phyloP scores from a whole-genome alignment of 2,888 invertebrate genomes.

The Cerceris ruficornis region DNA sequence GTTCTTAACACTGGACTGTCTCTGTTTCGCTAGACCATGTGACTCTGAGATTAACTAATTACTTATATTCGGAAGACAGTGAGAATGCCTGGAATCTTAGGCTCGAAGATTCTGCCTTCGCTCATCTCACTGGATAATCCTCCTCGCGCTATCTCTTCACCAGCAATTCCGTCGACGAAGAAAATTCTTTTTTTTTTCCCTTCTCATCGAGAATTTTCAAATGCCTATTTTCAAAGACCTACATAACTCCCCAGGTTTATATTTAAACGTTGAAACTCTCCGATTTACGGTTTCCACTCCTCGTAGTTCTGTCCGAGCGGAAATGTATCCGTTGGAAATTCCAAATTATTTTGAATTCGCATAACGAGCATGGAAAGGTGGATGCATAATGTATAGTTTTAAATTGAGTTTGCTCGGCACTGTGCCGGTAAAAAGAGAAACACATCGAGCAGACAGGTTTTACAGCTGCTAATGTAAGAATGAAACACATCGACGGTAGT shows the following conservation, averaged over 20 bases:
- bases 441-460: constrained; percentile 9
- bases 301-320: too few species aligned
- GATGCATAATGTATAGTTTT: constrained; percentile 10
- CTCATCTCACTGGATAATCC: constrained; percentile 27
- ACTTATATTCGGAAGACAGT: constrained; percentile 45
- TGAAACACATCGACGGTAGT: constrained; percentile 41
- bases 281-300: too few species aligned
- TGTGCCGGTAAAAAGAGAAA: constrained; percentile 19
- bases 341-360: not conserved
- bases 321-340: not conserved
- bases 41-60: constrained; percentile 58
- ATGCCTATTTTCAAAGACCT: too few species aligned
- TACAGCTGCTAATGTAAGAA: constrained; percentile 21
- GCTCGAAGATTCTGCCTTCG: constrained; percentile 36
- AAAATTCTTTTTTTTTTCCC: not conserved
- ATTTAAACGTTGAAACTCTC: too few species aligned
- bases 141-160: constrained; percentile 14
- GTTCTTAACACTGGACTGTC: too few species aligned
- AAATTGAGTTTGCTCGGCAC: constrained; percentile 1
- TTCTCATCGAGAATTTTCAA: not conserved
- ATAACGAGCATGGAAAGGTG: not conserved
- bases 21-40: constrained; percentile 32
- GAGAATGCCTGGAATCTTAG: constrained; percentile 56
- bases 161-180: constrained; percentile 8
- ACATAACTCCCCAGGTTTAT: too few species aligned